Conservation (phyloP, 2,888 invertebrate species). For the Heliconius charithonia region DNA sequence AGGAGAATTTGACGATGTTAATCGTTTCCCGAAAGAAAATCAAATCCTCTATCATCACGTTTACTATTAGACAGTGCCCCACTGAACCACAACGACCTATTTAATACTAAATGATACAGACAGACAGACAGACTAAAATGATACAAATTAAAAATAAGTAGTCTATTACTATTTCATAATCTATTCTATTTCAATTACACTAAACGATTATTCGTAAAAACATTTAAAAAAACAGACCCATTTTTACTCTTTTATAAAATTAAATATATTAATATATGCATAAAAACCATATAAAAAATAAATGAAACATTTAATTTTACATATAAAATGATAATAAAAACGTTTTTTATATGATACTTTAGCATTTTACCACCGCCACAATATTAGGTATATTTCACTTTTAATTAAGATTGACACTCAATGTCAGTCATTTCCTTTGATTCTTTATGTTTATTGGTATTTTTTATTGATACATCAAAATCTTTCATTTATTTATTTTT, state of each 20-base stretch:
- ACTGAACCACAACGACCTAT: no score
- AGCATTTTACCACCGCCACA: not conserved
- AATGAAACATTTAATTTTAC: not conserved
- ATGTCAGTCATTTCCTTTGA: constrained; percentile 15
- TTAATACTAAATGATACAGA: not conserved
- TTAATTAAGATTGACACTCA: constrained; percentile 34
- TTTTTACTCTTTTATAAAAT: not conserved
- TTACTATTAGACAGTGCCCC: not conserved
- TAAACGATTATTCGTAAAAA: no score
- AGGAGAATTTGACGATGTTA: not conserved
- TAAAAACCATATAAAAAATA: not conserved
- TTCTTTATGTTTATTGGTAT: constrained; percentile 20
- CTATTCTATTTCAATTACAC: no score
- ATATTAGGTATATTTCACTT: constrained; percentile 13
- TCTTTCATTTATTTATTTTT: not conserved
- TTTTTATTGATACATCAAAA: constrained; percentile 20
- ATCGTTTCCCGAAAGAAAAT: not conserved
- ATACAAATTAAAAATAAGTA: not conserved
- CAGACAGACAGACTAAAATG: not conserved
- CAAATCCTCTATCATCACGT: not conserved
- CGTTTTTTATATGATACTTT: constrained; percentile 24
- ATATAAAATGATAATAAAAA: constrained; percentile 2
- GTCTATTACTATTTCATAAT: no score
- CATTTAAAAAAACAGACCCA: no score
- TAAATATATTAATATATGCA: constrained; percentile 5